Percentiles rank a stretch among this genome's conserved stretches.
These are phyloP conservation scores for Numenius phaeopus DNA, from an alignment of 2,797 vertebrate genomes.

Conservation along the genomic window DNA sequence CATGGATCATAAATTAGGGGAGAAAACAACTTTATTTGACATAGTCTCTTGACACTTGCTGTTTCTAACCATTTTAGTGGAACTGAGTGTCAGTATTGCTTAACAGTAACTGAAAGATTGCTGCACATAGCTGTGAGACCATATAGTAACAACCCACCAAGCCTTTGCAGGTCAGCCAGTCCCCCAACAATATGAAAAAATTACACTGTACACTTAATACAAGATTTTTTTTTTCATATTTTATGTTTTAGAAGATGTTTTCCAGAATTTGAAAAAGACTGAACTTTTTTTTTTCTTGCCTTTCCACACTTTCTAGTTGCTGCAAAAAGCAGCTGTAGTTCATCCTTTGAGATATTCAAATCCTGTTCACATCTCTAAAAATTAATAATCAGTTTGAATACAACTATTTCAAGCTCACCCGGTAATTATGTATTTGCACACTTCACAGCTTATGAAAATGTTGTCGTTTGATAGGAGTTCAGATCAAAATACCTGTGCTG, in stretches of 20 bases:
- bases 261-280: not conserved
- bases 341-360: not conserved
- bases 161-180: not conserved
- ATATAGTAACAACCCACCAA: not conserved
- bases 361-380: not conserved
- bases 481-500: not conserved
- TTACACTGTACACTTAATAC: not conserved
- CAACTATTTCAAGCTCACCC: not conserved
- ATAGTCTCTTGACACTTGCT: not conserved
- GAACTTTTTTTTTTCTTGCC: not conserved
- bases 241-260: not conserved
- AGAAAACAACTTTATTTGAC: conserved; percentile 33
- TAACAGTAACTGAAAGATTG: not conserved
- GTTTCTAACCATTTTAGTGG: not conserved
- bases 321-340: not conserved
- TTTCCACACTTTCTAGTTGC: not conserved
- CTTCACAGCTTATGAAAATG: not conserved
- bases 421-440: not conserved
- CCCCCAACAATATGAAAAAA: not conserved
- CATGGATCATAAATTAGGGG: conserved; percentile 21
- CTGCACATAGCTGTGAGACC: not conserved
- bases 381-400: not conserved
- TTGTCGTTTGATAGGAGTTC: not conserved
- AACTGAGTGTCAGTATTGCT: not conserved
- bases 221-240: not conserved